Conservation (phyloP, 2,888 invertebrate species). For the Romanomermis culicivorax region DNA sequence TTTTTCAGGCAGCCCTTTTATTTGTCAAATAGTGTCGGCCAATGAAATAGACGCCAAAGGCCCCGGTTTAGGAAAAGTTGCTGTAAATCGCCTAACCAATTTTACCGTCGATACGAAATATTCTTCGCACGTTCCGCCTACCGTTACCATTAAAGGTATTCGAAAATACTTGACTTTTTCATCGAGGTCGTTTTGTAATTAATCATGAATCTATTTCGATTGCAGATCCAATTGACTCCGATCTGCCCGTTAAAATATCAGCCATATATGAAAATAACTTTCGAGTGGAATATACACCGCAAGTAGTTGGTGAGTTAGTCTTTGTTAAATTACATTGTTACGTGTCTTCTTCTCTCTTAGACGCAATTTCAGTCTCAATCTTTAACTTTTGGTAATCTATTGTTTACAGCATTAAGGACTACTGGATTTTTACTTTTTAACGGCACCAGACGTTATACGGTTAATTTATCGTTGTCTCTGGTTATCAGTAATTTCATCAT, state of each 20-base stretch:
- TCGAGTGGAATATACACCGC: conserved; percentile 53
- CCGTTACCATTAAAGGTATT: conserved; percentile 10
- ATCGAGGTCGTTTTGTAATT: too few species aligned
- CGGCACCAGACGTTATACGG: too few species aligned
- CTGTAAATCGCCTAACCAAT: conserved; percentile 43
- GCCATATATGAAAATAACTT: conserved; percentile 45
- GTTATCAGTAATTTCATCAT: too few species aligned
- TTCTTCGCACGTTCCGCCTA: conserved; percentile 41
- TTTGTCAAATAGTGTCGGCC: conserved; percentile 54
- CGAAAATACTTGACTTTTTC: too few species aligned
- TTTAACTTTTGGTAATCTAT: too few species aligned
- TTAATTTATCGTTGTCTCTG: too few species aligned
- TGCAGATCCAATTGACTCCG: conserved; percentile 48
- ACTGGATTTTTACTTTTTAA: too few species aligned
- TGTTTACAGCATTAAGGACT: too few species aligned
- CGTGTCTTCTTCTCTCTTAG: too few species aligned
- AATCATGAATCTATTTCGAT: too few species aligned
- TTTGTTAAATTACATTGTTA: too few species aligned
- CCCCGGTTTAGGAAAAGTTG: conserved; percentile 45
- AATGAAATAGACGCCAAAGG: conserved; percentile 46
- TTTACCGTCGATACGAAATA: conserved; percentile 40
- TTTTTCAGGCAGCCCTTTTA: conserved; percentile 61
- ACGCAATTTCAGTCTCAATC: too few species aligned
- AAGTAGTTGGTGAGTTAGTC: conserved; percentile 42
- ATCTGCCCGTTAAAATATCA: conserved; percentile 49